These are phyloP conservation scores for Syngnathoides biaculeatus DNA, from an alignment of 2,113 vertebrate genomes.

Conservation along the genomic window DNA sequence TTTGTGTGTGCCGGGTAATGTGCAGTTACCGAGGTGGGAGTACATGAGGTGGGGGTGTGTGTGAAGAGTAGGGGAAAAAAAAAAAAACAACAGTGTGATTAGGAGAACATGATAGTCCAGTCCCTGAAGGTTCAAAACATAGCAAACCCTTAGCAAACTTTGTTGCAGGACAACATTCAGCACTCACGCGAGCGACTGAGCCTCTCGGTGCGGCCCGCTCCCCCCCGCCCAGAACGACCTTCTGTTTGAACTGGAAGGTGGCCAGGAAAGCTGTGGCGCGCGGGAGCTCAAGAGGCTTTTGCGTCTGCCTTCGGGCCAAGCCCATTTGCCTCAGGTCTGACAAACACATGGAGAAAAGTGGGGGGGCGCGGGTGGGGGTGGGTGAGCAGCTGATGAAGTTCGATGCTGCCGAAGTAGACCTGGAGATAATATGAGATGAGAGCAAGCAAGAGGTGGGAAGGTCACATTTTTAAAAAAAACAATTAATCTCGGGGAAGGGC, in stretches of 20 bases:
- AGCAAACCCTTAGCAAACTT: slow-evolving; percentile 76
- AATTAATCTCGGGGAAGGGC: neutral
- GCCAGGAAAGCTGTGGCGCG: slow-evolving; percentile 55
- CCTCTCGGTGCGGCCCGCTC: slow-evolving; percentile 32
- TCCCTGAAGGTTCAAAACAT: slow-evolving; percentile 78
- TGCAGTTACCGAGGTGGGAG: slow-evolving; percentile 63
- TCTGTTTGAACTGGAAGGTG: slow-evolving; percentile 72
- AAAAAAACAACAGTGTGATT: slow-evolving; percentile 75
- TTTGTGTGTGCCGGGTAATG: slow-evolving; percentile 47
- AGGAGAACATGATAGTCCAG: slow-evolving; percentile 80
- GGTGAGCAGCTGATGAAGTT: neutral
- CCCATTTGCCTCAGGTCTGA: slow-evolving; percentile 50
- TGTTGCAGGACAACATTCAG: slow-evolving; percentile 73
- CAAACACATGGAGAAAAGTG: slow-evolving; percentile 28
- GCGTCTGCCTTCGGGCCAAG: slow-evolving; percentile 36
- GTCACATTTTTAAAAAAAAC: neutral
- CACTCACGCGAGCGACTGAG: slow-evolving; percentile 54
- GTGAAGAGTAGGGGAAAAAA: slow-evolving; percentile 59
- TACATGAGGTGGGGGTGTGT: slow-evolving; percentile 32
- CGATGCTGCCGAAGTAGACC: neutral
- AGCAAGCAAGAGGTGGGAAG: neutral
- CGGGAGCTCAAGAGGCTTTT: slow-evolving; percentile 38
- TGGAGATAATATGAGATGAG: neutral
- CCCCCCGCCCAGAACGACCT: slow-evolving; percentile 54
- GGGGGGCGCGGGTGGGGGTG: neutral